Evolutionary conservation across 2,888 invertebrate species (phyloP).

Genomic region (Agrochola circellaris): DNA sequence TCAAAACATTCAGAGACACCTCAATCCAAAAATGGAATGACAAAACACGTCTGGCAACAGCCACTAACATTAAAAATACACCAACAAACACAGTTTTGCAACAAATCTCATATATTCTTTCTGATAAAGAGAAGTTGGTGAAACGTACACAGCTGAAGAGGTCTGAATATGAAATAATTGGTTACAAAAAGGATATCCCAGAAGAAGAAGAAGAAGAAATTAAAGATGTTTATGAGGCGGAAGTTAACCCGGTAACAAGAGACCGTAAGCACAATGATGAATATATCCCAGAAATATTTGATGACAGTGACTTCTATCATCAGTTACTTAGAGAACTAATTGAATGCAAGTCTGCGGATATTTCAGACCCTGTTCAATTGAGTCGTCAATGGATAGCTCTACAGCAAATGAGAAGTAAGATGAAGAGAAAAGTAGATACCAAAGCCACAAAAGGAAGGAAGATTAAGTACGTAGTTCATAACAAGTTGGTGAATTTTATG

Average conservation of each 20-base stretch:
- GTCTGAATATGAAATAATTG: slow-evolving; percentile 93
- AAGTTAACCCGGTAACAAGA: slow-evolving; percentile 71
- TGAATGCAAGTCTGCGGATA: slow-evolving; percentile 96
- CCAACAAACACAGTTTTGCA: slow-evolving; percentile 92
- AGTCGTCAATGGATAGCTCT: slow-evolving; percentile 97
- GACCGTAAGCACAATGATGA: slow-evolving; percentile 89
- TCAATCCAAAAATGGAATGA: slow-evolving; percentile 98
- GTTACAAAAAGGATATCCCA: slow-evolving; percentile 82
- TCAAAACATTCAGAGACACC: slow-evolving; percentile 93
- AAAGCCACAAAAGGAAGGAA: slow-evolving; percentile 98
- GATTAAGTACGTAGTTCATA: slow-evolving; percentile 96
- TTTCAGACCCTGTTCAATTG: slow-evolving; percentile 96
- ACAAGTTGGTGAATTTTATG: slow-evolving; percentile 97
- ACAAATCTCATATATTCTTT: slow-evolving; percentile 96
- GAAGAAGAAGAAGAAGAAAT: slow-evolving; percentile 66
- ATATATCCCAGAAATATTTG: slow-evolving; percentile 96
- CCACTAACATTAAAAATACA: slow-evolving; percentile 91
- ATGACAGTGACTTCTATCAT: slow-evolving; percentile 99
- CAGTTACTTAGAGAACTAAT: slow-evolving; percentile 97
- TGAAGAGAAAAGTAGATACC: slow-evolving; percentile 98
- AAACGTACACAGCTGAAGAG: slow-evolving; percentile 95
- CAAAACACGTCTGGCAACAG: slow-evolving; percentile 94
- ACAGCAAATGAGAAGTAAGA: slow-evolving; percentile 97
- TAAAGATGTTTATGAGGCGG: slow-evolving; percentile 61
- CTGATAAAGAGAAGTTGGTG: slow-evolving; percentile 94